Evolutionary conservation across 2,113 vertebrate species (phyloP), one percentile per base, ranked within the genome.

Genomic region (Pitta sordida): DNA sequence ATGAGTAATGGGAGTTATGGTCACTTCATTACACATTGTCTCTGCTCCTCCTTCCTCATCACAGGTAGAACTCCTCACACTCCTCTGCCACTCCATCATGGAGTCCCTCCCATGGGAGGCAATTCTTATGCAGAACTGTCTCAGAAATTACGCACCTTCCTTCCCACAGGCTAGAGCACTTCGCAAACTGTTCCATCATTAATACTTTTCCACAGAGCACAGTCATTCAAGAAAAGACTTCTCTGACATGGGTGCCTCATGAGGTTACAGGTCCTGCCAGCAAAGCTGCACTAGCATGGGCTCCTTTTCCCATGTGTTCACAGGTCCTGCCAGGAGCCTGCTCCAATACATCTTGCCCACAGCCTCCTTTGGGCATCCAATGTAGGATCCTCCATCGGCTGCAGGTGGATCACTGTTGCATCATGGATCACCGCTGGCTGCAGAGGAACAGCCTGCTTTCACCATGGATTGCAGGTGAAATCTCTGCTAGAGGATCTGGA

Each of bases 191-290:
- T 11, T 41, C 36, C 34, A 34, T 20, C 9, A 30, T 18, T 26
- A 21, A 43, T 21, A 7, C 14, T 9, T 56, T 80, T 56, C 36
- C 36, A 56, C 0, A 0, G 5, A 24, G 9, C 36, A 43, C 62
- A n/a, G 41, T 44, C 3, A 1, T 73, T 49, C 58, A 88, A 43
- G 34, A 56, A 13, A 26, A 64, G 49, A 26, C 7, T 64, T 14
- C 58, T 80, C 20, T 21, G 49, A 22, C 36, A 14, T 22, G 20
- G 13, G 13, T 30, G 3, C 41, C 14, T 16, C 10, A 39, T 0
- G 4, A 34, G 41, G 16, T 41, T 30, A 41, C 30, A 36, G 41
- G 6, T 26, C 24, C 41, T 36, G 29, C 24, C 34, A 64, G 26
- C 23, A 79, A 70, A 70, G 34, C 16, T 34, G 34, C 41, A 71